Conservation (phyloP, 2,797 vertebrate genomes). For the Florisuga fusca region DNA sequence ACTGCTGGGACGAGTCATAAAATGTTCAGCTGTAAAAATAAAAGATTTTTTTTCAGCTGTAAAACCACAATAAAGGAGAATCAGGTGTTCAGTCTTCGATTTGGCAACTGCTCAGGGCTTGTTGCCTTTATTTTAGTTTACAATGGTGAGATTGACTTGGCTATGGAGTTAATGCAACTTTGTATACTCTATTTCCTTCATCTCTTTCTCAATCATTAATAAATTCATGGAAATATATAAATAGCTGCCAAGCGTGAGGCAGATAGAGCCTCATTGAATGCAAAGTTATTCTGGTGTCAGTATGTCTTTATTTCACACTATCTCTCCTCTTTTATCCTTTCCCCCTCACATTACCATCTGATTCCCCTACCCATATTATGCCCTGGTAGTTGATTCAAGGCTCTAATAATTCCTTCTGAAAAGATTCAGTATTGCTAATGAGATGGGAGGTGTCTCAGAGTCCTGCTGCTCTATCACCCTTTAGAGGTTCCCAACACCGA, state of each 20-base stretch:
- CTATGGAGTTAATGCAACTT: neutral
- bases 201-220: neutral
- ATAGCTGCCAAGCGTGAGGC: conserved; percentile 28
- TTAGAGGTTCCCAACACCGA: neutral
- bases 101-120: conserved; percentile 59
- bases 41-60: conserved; percentile 64
- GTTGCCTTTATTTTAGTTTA: conserved; percentile 65
- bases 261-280: neutral
- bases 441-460: neutral
- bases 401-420: neutral
- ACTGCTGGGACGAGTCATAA: neutral
- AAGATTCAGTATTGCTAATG: neutral
- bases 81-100: conserved; percentile 69
- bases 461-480: neutral
- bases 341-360: neutral
- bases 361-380: neutral
- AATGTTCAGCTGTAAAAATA: conserved; percentile 61
- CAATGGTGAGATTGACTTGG: conserved; percentile 1
- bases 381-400: neutral
- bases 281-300: conserved; percentile 25
- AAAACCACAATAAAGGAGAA: conserved; percentile 73
- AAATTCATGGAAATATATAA: conserved; percentile 42
- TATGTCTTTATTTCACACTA: neutral
- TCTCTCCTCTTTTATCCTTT: conserved; percentile 29
- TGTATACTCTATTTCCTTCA: neutral